Base-by-base conservation (phyloP, 2,888 invertebrate genomes). In the Congeria kusceri region DNA sequence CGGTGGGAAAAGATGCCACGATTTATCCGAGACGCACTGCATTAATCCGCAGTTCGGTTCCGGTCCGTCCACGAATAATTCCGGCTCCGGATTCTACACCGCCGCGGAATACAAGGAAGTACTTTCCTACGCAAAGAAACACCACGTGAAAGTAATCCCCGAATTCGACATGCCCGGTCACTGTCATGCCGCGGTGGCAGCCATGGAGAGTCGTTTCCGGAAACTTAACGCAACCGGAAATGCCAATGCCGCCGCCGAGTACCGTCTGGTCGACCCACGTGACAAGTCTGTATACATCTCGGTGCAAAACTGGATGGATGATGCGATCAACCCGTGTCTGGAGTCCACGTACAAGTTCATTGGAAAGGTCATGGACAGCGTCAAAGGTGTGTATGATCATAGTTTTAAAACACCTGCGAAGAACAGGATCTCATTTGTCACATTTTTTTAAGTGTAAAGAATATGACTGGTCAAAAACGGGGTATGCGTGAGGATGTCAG, bases 131-230 rank as follows among this genome's bases (percentile, higher is more conserved):
- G 93, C 93, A 32, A 71, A 80, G 4, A 70, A 68, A 7, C 87
- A 83, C 13, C 89, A 91, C 66, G 89, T 93, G 46, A 86, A 89
- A 75, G 88, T 92, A 13, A 87, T 91, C 18, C 92, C 92, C 9
- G 92, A 92, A 81, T 80, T 92, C 27, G 92, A 92, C 69, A 89
- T 89, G 87, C 92, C 92, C 3, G 92, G 91, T 1, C 92, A 92
- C 72, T 84, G 86, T 1, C 90, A 89, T 62, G 91, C 92, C 5
- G 91, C 91, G 29, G 89, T 92, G 56, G 85, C 80, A 25, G 77
- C 92, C 25, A 92, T 92, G 92, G 86, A 89, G 62, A 83, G 80
- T 11, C 74, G 92, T 61, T 87, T 83, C 39, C 58, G 77, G 28
- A 78, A 77, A 18, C 67, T 84, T 18, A 62, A 71, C 9, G 29